These are phyloP conservation scores for Emmelina monodactyla DNA, from an alignment of 2,888 invertebrate species.

Conservation along the genomic window DNA sequence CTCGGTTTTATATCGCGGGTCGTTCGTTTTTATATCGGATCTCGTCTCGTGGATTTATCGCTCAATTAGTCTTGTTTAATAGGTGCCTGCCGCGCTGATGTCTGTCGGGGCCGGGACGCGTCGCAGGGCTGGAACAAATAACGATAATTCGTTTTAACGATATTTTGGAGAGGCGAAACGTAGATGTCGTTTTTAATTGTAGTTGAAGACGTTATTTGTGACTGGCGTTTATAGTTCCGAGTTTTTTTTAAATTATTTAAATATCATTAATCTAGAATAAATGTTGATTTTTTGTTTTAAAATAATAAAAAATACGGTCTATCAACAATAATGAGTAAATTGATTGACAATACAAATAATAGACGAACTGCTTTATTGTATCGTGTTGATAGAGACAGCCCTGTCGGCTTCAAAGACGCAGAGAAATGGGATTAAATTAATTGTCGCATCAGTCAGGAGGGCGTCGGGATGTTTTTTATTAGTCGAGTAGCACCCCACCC, in stretches of 20 bases:
- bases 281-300: too few relatives aligned
- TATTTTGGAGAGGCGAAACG: too few relatives aligned
- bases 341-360: too few relatives aligned
- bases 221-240: too few relatives aligned
- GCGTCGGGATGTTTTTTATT: constrained; percentile 67
- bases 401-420: constrained; percentile 53
- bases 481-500: constrained; percentile 44
- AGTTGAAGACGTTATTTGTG: too few relatives aligned
- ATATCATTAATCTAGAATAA: too few relatives aligned
- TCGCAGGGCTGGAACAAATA: constrained; percentile 36
- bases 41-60: constrained; percentile 64
- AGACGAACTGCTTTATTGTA: too few relatives aligned
- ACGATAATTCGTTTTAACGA: neutral
- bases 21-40: constrained; percentile 56
- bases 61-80: constrained; percentile 69
- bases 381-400: constrained; percentile 41
- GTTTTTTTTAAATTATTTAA: too few relatives aligned
- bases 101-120: constrained; percentile 61
- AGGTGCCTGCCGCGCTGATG: constrained; percentile 65
- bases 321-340: too few relatives aligned
- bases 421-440: constrained; percentile 68
- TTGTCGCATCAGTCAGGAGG: constrained; percentile 66
- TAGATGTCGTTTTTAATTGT: too few relatives aligned
- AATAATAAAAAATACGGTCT: too few relatives aligned
- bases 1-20: constrained; percentile 46